Evolutionary conservation across 2,797 vertebrate species (phyloP).

Genomic region (Micromesistius poutassou): DNA sequence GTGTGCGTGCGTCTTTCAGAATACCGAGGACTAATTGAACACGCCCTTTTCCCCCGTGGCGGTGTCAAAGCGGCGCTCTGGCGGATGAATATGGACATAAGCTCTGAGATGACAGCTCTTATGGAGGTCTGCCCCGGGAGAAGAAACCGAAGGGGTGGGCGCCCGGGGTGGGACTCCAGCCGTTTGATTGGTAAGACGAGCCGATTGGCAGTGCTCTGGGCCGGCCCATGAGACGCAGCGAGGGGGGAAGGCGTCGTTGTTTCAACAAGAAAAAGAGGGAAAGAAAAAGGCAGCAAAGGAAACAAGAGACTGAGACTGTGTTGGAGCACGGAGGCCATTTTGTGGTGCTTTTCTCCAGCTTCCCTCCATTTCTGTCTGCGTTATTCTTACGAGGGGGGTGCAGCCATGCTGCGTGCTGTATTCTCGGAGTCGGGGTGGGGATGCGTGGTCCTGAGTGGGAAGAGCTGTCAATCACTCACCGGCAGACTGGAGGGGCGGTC

Average conservation of each 20-base stretch:
- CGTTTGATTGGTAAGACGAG: constrained; percentile 41
- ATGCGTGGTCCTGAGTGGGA: not conserved
- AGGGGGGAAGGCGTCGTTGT: not conserved
- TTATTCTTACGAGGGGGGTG: too few relatives aligned
- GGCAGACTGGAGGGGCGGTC: constrained; percentile 88
- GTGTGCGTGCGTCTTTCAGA: constrained; percentile 12
- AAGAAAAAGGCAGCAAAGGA: not conserved
- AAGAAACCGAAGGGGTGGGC: constrained; percentile 28
- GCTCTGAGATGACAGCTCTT: constrained; percentile 45
- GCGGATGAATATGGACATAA: constrained; percentile 36
- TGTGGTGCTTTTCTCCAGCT: not conserved
- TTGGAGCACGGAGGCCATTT: not conserved
- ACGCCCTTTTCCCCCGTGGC: constrained; percentile 41
- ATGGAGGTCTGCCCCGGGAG: constrained; percentile 34
- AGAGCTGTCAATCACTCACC: constrained; percentile 75
- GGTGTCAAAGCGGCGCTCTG: constrained; percentile 44
- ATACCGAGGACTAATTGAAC: constrained; percentile 38
- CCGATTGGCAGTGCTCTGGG: constrained; percentile 20
- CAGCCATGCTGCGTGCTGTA: too few relatives aligned
- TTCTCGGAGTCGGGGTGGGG: too few relatives aligned
- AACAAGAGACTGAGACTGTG: not conserved
- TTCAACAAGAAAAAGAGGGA: too few relatives aligned
- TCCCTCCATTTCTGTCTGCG: not conserved
- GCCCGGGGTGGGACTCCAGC: not conserved
- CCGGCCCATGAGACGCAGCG: constrained; percentile 9